phyloP scores from a whole-genome alignment of 2,113 vertebrate genomes.

The Pontoporia blainvillei region DNA sequence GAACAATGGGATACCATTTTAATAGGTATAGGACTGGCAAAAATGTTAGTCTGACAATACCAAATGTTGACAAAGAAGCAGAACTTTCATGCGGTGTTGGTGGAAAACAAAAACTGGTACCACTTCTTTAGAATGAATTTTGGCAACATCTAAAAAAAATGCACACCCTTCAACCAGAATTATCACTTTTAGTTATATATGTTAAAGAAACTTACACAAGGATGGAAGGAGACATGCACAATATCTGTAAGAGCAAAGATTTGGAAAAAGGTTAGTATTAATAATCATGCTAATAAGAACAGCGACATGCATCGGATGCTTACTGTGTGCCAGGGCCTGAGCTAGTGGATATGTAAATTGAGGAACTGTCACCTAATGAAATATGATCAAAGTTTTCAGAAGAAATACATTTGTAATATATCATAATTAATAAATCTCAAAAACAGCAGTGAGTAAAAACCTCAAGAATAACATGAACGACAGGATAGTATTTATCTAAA shows the following conservation, averaged over 20 bases:
- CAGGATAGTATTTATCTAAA: not conserved
- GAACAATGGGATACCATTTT: not conserved
- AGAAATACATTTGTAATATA: not conserved
- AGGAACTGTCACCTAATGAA: not conserved
- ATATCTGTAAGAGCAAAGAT: not conserved
- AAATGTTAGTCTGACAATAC: not conserved
- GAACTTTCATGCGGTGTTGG: not conserved
- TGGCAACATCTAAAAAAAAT: not conserved
- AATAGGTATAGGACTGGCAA: not conserved
- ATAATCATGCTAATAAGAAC: not conserved
- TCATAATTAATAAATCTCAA: not conserved
- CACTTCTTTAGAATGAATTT: not conserved
- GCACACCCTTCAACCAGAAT: not conserved
- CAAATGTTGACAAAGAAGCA: not conserved
- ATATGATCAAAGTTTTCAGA: not conserved
- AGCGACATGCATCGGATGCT: not conserved
- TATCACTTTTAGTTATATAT: not conserved
- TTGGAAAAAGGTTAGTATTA: not conserved
- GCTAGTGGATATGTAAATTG: not conserved
- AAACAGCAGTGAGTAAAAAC: not conserved
- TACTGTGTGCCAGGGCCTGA: not conserved
- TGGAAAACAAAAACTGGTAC: not conserved
- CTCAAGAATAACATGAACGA: not conserved
- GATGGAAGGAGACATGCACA: not conserved
- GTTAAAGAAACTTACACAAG: not conserved